Evolutionary conservation across 2,888 invertebrate species (phyloP).

Genomic region (Itoplectis maculator): DNA sequence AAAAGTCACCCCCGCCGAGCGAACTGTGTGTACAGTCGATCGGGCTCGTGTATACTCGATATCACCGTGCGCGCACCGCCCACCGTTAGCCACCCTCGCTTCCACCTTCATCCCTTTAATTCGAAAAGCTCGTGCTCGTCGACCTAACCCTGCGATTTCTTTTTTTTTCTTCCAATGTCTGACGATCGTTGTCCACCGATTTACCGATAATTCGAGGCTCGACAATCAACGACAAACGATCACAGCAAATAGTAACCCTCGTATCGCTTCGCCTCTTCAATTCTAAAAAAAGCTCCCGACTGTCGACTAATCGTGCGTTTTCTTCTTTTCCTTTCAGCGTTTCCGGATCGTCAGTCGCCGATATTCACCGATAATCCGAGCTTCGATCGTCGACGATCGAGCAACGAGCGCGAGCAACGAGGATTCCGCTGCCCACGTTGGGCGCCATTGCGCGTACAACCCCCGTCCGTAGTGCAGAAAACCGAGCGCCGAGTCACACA

Average conservation of each 20-base stretch:
- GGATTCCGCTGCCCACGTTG: conserved; percentile 67
- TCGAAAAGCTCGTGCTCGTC: conserved; percentile 1
- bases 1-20: conserved; percentile 11
- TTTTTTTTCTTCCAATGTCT: neutral
- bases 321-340: neutral
- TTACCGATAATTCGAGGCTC: too few species aligned
- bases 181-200: too few species aligned
- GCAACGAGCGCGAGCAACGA: conserved; percentile 48
- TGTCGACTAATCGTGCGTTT: neutral
- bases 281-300: neutral
- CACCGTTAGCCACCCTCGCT: conserved; percentile 19
- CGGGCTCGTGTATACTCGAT: conserved; percentile 35
- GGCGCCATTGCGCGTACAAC: conserved; percentile 77
- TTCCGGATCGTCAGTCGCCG: neutral
- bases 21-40: conserved; percentile 34
- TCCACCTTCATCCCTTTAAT: conserved; percentile 3
- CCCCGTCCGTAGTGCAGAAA: conserved; percentile 13
- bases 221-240: conserved; percentile 12
- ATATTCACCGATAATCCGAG: conserved; percentile 60
- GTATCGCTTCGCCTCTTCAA: conserved; percentile 1
- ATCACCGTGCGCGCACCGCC: conserved; percentile 44
- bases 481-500: conserved; percentile 36
- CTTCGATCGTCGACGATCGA: conserved; percentile 55
- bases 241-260: conserved; percentile 16
- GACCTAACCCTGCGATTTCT: neutral